Evolutionary conservation across 1,140 invertebrate species (phyloP), one percentile per base, ranked within the genome.

Genomic region (Sitobion miscanthi): DNA sequence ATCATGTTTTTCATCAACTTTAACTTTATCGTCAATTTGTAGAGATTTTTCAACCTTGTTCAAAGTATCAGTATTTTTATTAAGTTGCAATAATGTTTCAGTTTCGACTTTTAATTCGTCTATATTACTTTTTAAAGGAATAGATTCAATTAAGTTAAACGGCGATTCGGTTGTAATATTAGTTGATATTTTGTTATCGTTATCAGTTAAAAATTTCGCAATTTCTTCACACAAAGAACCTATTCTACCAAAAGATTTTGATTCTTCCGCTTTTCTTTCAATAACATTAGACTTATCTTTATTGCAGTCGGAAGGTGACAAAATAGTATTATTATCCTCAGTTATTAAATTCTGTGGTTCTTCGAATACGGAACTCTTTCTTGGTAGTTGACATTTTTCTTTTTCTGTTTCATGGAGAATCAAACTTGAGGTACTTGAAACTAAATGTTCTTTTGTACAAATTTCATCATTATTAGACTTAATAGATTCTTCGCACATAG

Each of bases 171-270:
- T 23, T n/a, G 5, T 62, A 45, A 42, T 45, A 89, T 38, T 57
- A 17, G 23, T 69, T 20, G 52, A 45, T n/a, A 20, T 42, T 91
- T 91, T 91, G 9, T 17, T 52, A 52, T 90, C 89, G 20, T 90
- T 38, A n/a, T 90, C 89, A 45, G 89, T 90, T 90, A 90, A 90
- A 45, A 47, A 90, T 69, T 90, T 90, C 17, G 54, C 17, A 23
- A 90, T 62, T 47, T 90, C 89, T 69, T 90, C 54, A n/a, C 57
- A 69, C n/a, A 90, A 45, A 62, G 89, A 69, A 20, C 89, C 89
- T 45, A 90, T 90, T 90, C 54, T 69, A 20, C 89, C 89, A 45
- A 90, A 69, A 20, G 89, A 90, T n/a, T 62, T 90, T 45, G 57
- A 45, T 45, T 62, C 93, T 30, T 90, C 38, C 6, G n/a, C 14